Evolutionary conservation across 2,888 invertebrate genomes (phyloP).

Genomic region (Polydrusus tereticollis): DNA sequence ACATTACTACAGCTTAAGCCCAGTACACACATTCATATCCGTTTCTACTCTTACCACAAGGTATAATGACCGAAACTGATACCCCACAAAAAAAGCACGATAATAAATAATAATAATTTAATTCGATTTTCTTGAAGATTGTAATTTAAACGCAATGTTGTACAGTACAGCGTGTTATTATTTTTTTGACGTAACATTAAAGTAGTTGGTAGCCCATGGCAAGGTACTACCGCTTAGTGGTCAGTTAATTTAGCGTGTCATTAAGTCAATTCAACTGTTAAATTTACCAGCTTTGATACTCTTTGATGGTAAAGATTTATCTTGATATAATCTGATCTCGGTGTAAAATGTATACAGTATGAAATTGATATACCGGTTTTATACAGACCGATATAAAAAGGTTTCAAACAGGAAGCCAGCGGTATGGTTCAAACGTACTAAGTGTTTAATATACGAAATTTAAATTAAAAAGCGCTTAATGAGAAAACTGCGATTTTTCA

Average conservation of each 20-base stretch:
- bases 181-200: slow-evolving; percentile 42
- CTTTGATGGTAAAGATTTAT: slow-evolving; percentile 40
- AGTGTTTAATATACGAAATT: too few relatives aligned
- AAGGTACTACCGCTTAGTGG: slow-evolving; percentile 54
- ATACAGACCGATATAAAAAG: neutral
- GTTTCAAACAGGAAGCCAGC: too few relatives aligned
- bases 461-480: too few relatives aligned
- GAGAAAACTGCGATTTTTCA: too few relatives aligned
- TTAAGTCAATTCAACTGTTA: slow-evolving; percentile 58
- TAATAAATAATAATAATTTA: slow-evolving; percentile 42
- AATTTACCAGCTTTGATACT: slow-evolving; percentile 52
- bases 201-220: slow-evolving; percentile 54
- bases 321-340: slow-evolving; percentile 21
- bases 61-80: slow-evolving; percentile 28
- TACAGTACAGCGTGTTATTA: slow-evolving; percentile 46
- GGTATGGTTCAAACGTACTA: too few relatives aligned
- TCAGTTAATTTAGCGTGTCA: slow-evolving; percentile 56
- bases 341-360: slow-evolving; percentile 29
- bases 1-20: too few relatives aligned
- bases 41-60: slow-evolving; percentile 14
- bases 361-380: slow-evolving; percentile 31
- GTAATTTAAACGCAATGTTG: slow-evolving; percentile 47
- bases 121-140: slow-evolving; percentile 44
- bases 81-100: slow-evolving; percentile 27
- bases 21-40: neutral